These are phyloP conservation scores for Apodemus sylvaticus DNA, from an alignment of 2,113 vertebrate species.

Conservation along the genomic window DNA sequence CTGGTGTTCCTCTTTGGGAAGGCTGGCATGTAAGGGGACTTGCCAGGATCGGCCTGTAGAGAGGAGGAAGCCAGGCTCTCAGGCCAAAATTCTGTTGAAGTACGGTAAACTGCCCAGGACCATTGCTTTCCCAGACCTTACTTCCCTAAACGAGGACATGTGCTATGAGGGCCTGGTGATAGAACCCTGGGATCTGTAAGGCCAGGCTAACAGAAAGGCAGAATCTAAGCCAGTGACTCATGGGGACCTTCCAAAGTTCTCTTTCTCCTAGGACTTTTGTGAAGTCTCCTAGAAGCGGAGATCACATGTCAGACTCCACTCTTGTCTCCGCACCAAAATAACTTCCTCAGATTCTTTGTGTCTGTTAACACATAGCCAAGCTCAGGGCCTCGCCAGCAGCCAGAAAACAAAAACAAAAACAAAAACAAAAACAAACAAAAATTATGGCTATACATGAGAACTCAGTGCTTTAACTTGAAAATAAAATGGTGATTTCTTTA, in stretches of 20 bases:
- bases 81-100: conserved; percentile 52
- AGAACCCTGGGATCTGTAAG: conserved; percentile 34
- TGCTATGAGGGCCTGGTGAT: conserved; percentile 63
- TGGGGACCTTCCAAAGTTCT: conserved; percentile 40
- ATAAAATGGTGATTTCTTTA: background rate
- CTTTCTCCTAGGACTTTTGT: conserved; percentile 71
- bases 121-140: conserved; percentile 73
- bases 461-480: background rate
- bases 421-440: no score
- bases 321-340: background rate
- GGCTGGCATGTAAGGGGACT: conserved; percentile 57
- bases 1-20: conserved; percentile 67
- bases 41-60: conserved; percentile 38
- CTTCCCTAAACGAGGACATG: conserved; percentile 79
- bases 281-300: conserved; percentile 76
- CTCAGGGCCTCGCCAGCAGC: background rate
- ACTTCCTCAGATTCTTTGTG: conserved; percentile 30
- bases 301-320: conserved; percentile 67
- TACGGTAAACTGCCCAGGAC: background rate
- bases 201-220: conserved; percentile 39
- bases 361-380: background rate
- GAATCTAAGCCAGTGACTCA: conserved; percentile 80
- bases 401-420: background rate
- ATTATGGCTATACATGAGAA: background rate
- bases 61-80: conserved; percentile 65